These are phyloP conservation scores for Strix aluco DNA, from an alignment of 2,113 vertebrate species.

Conservation along the genomic window DNA sequence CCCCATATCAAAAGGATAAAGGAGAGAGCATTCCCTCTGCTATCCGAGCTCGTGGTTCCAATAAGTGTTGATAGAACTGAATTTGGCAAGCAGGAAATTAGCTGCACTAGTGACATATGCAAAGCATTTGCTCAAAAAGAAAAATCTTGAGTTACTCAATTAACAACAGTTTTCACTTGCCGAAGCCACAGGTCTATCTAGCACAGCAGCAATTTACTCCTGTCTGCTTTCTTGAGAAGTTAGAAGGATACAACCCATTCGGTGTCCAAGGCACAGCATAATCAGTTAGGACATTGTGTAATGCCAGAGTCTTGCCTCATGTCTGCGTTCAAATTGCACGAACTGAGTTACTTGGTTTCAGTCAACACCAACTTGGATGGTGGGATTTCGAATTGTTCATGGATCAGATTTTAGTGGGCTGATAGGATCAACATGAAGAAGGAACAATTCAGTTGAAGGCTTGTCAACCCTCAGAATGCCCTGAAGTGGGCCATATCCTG, in stretches of 20 bases:
- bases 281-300: conserved; percentile 5
- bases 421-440: conserved; percentile 20
- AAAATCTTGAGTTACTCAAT: conserved; percentile 34
- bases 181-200: background rate
- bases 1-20: conserved; percentile 54
- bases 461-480: conserved; percentile 29
- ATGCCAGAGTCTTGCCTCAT: conserved; percentile 18
- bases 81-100: conserved; percentile 60
- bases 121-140: conserved; percentile 58
- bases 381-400: background rate
- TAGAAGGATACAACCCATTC: background rate
- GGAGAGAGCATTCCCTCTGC: conserved; percentile 10
- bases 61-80: conserved; percentile 45
- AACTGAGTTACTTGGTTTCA: background rate
- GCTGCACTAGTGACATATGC: conserved; percentile 40
- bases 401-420: background rate
- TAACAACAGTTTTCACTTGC: conserved; percentile 50
- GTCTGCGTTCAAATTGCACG: background rate
- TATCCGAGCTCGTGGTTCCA: conserved; percentile 21
- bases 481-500: conserved; percentile 68
- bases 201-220: background rate
- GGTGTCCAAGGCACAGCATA: background rate
- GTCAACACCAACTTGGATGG: background rate
- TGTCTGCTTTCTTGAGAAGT: background rate
- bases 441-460: conserved; percentile 20